Evolutionary conservation across 2,797 vertebrate species (phyloP).

Genomic region (Crenuchus spilurus): DNA sequence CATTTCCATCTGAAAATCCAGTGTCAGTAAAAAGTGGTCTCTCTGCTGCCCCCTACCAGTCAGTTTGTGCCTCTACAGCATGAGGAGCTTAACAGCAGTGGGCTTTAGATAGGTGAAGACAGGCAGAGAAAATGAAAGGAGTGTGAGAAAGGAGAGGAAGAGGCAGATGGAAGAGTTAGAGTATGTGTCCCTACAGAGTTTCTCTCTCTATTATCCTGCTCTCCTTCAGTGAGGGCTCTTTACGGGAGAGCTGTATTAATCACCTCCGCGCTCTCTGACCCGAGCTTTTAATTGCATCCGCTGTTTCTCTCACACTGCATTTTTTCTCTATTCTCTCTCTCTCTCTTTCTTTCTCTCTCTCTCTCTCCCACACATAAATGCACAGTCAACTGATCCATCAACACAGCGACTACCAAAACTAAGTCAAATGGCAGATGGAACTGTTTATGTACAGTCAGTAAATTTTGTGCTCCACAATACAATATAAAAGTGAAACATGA

Average conservation of each 20-base stretch:
- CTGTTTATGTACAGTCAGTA: no score
- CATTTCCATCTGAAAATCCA: not conserved
- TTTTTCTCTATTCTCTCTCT: slow-evolving; percentile 22
- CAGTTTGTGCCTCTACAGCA: slow-evolving; percentile 14
- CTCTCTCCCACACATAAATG: slow-evolving; percentile 5
- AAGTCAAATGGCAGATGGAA: no score
- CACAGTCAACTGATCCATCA: not conserved
- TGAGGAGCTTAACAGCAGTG: slow-evolving; percentile 27
- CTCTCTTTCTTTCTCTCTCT: slow-evolving; percentile 10
- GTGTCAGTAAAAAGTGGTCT: not conserved
- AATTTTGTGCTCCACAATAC: no score
- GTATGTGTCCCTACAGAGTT: slow-evolving; percentile 45
- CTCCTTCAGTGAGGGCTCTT: slow-evolving; percentile 50
- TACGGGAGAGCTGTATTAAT: slow-evolving; percentile 63
- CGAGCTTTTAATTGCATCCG: slow-evolving; percentile 68
- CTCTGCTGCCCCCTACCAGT: slow-evolving; percentile 44
- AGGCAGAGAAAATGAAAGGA: slow-evolving; percentile 36
- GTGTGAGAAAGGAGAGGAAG: slow-evolving; percentile 7
- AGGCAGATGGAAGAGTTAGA: slow-evolving; percentile 2
- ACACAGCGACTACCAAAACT: no score
- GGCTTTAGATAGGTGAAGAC: slow-evolving; percentile 1
- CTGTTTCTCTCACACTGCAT: slow-evolving; percentile 50
- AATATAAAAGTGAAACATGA: no score
- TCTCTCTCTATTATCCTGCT: slow-evolving; percentile 54
- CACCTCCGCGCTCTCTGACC: slow-evolving; percentile 59